Conservation (phyloP, 2,888 invertebrate species). For the Amblyjoppa proteus region DNA sequence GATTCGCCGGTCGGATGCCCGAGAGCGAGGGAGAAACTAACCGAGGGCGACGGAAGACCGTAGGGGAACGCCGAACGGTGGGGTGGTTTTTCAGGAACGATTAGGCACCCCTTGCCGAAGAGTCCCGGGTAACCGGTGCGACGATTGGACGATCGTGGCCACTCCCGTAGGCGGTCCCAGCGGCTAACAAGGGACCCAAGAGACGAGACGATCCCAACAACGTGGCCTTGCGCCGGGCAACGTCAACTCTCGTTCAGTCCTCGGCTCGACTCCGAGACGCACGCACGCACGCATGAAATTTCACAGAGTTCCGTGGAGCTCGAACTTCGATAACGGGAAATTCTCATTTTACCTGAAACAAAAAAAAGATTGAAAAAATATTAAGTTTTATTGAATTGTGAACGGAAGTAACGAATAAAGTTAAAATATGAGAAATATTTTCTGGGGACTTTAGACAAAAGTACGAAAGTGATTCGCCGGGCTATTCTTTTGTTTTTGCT, state of each 20-base stretch:
- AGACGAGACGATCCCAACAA: slow-evolving; percentile 65
- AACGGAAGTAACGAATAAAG: neutral
- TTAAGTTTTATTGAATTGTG: neutral
- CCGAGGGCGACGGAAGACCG: slow-evolving; percentile 62
- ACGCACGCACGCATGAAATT: slow-evolving; percentile 71
- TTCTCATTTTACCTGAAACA: neutral
- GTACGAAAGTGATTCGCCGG: neutral
- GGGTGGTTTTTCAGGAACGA: slow-evolving; percentile 64
- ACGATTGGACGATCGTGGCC: slow-evolving; percentile 78
- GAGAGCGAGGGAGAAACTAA: slow-evolving; percentile 8
- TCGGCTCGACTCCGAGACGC: slow-evolving; percentile 79
- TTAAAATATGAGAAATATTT: neutral
- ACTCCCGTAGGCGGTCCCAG: slow-evolving; percentile 80
- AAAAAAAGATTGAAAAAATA: neutral
- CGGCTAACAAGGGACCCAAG: neutral
- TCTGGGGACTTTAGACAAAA: neutral
- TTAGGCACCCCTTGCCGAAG: slow-evolving; percentile 73
- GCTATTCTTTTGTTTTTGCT: neutral
- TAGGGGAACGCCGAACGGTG: slow-evolving; percentile 19
- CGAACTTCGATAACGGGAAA: neutral
- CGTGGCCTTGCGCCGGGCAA: slow-evolving; percentile 68
- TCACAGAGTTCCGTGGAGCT: neutral
- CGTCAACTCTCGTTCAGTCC: slow-evolving; percentile 77
- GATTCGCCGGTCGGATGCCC: slow-evolving; percentile 1
- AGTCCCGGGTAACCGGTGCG: slow-evolving; percentile 29